Evolutionary conservation across 2,797 vertebrate species (phyloP).

Genomic region (Gastrophryne carolinensis): DNA sequence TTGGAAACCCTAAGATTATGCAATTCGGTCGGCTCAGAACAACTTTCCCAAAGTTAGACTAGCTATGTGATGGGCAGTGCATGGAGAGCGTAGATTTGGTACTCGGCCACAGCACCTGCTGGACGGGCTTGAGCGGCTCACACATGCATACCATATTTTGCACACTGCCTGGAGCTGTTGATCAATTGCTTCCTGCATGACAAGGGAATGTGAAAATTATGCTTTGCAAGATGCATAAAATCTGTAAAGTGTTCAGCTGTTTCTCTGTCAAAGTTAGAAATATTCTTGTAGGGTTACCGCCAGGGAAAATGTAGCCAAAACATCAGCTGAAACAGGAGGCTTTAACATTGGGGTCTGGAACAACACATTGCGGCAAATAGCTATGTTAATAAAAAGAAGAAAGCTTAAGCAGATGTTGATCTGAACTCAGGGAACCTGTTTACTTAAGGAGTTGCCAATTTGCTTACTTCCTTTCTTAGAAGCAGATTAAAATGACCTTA

Average conservation of each 20-base stretch:
- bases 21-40: constrained; percentile 13
- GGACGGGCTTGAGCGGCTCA: constrained; percentile 39
- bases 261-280: constrained; percentile 44
- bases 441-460: neutral
- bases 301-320: constrained; percentile 41
- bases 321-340: constrained; percentile 48
- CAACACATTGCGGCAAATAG: constrained; percentile 14
- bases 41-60: constrained; percentile 39
- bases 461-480: constrained; percentile 3
- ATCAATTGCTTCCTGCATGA: constrained; percentile 53
- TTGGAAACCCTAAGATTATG: constrained; percentile 32
- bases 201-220: constrained; percentile 48
- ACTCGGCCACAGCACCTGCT: constrained; percentile 47
- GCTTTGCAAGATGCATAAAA: constrained; percentile 46
- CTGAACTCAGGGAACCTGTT: constrained; percentile 8
- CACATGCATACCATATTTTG: constrained; percentile 49
- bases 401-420: constrained; percentile 19
- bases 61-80: constrained; percentile 14
- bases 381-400: constrained; percentile 14
- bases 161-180: constrained; percentile 51
- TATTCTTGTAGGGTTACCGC: constrained; percentile 45
- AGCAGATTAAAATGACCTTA: neutral
- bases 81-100: constrained; percentile 31
- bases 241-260: constrained; percentile 48
- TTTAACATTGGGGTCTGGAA: constrained; percentile 7